Conservation (phyloP, 2,888 invertebrate genomes). For the Siphonodentalium dalli region DNA sequence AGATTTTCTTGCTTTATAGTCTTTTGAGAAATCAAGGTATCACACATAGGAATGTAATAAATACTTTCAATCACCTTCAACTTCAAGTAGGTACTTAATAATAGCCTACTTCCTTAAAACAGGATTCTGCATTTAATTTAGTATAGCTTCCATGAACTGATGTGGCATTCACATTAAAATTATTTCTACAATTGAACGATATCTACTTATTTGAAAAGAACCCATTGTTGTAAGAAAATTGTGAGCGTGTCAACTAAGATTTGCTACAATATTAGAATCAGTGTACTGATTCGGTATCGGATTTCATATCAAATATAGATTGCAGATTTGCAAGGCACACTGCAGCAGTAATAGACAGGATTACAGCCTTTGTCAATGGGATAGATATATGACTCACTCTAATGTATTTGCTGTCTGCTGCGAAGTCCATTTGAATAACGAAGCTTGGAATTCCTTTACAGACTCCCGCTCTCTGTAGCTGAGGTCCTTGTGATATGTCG, state of each 20-base stretch:
- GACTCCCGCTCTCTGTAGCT: constrained; percentile 55
- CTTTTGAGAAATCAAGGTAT: too few relatives aligned
- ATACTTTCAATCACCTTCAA: too few relatives aligned
- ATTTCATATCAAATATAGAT: neutral
- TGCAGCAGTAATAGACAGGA: neutral
- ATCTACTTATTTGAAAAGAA: too few relatives aligned
- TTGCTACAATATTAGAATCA: neutral
- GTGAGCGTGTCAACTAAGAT: neutral
- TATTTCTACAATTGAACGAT: neutral
- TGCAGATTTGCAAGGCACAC: neutral
- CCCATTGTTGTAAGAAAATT: neutral
- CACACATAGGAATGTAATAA: too few relatives aligned
- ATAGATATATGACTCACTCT: constrained; percentile 47
- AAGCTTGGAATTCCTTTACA: constrained; percentile 61
- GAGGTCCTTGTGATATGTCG: constrained; percentile 50
- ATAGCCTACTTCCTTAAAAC: too few relatives aligned
- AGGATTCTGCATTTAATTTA: too few relatives aligned
- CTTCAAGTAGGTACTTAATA: too few relatives aligned
- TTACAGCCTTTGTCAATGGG: too few relatives aligned
- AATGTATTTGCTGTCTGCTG: constrained; percentile 60
- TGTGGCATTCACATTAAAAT: neutral
- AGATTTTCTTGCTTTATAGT: too few relatives aligned
- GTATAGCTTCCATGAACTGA: neutral
- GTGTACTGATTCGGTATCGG: neutral
- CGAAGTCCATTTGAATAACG: constrained; percentile 64